Base-by-base conservation (phyloP, 2,797 vertebrate genomes). In the Loriculus beryllinus region DNA sequence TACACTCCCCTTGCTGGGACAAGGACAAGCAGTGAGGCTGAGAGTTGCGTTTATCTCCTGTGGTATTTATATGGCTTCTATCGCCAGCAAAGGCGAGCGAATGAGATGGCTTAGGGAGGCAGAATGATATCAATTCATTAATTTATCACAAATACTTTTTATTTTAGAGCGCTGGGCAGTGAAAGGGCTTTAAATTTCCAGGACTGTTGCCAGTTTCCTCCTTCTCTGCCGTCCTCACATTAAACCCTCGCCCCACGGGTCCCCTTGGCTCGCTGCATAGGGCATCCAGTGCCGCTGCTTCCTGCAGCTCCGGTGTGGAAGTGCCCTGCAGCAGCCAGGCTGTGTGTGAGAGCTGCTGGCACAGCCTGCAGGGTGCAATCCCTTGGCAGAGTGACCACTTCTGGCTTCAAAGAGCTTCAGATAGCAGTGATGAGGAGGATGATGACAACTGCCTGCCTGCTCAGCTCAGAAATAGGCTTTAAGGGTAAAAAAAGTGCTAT, bases 401-500 rank as follows among this genome's bases (percentile, higher is more conserved):
- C 79, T 80, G 82, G 65, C 85, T 80, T 59, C 90, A 76, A 48
- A 89, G 45, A 64, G 86, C 88, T 88, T 47, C 91, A 85, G 84
- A 79, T 42, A 78, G 40, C 37, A 65, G 33, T 1, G 35, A 48
- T 0, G 31, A 92, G 68, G 78, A 48, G 1, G 63, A 78, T 2
- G 59, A 84, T 3, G 45, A n/a, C 29, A 90, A 91, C 19, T 35
- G 78, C 91, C 92, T 9, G 91, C 89, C 93, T 85, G 93, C 96
- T 95, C 92, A 31, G 51, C 89, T 93, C 95, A 64, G 54, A 94
- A 97, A 96, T 78, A 92, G 83, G 89, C 93, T 94, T 40, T 52
- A 59, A 82, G 37, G 12, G 2, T 52, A 94, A 96, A 94, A 96
- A 95, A 96, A 93, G 89, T 72, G 85, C 64, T 97, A 96, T 97